These are phyloP conservation scores for Porites cylindrica DNA, from an alignment of 92 coral and sea anemone species.

Conservation along the genomic window DNA sequence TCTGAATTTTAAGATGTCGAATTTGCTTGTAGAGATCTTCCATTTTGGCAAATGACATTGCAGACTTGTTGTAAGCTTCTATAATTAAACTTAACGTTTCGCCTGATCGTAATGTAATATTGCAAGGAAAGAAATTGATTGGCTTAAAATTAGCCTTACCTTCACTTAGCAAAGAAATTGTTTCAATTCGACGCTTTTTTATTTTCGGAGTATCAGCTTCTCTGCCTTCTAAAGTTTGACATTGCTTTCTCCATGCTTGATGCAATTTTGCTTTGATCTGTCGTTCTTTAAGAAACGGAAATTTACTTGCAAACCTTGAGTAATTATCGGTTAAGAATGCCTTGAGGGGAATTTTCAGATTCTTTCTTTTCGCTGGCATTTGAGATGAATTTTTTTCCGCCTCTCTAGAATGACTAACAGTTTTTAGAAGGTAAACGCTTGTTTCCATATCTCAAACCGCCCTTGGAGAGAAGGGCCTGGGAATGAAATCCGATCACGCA, in stretches of 20 bases:
- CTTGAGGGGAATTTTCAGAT: slow-evolving; percentile 58
- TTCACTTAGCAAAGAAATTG: background rate
- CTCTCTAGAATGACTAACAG: slow-evolving; percentile 9
- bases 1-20: no score
- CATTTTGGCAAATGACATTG: no score
- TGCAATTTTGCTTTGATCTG: slow-evolving; percentile 86
- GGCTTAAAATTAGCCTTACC: slow-evolving; percentile 22
- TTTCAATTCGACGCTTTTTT: background rate
- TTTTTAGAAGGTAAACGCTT: no score
- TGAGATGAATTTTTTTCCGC: background rate
- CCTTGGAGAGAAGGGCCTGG: no score
- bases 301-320: slow-evolving; percentile 71
- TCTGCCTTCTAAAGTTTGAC: background rate
- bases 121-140: no score
- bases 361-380: slow-evolving; percentile 36
- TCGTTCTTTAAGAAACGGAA: slow-evolving; percentile 80
- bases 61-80: no score
- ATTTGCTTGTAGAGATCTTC: no score
- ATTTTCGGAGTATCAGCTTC: background rate
- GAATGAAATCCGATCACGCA: no score
- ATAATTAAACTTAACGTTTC: no score
- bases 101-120: no score
- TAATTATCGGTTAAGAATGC: slow-evolving; percentile 64
- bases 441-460: no score
- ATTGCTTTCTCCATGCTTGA: slow-evolving; percentile 71